A percentile compares a stretch with the other conserved stretches of the same genome.
Conservation (phyloP, 2,888 invertebrate genomes). For the Chydorus sphaericus region DNA sequence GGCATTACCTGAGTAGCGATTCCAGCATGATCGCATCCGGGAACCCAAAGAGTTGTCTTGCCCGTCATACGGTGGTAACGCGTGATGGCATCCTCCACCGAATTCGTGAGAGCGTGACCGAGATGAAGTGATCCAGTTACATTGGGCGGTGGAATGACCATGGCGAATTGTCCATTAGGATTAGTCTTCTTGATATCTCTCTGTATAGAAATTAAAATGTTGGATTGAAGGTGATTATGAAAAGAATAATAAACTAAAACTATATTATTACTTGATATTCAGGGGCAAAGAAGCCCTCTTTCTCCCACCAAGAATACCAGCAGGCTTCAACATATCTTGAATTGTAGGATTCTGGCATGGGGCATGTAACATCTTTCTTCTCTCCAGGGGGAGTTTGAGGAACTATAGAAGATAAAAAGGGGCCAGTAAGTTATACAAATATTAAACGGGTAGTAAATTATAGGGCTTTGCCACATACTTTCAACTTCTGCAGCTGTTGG, state of each 20-base stretch:
- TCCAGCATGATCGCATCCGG: slow-evolving; percentile 97
- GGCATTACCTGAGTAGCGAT: slow-evolving; percentile 82
- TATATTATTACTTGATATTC: slow-evolving; percentile 59
- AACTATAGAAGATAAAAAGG: neutral
- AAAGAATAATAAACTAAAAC: neutral
- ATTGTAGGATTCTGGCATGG: slow-evolving; percentile 89
- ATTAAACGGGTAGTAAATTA: neutral
- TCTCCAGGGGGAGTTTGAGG: slow-evolving; percentile 43
- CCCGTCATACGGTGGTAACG: slow-evolving; percentile 94
- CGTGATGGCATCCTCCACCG: slow-evolving; percentile 84
- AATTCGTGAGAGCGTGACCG: slow-evolving; percentile 91
- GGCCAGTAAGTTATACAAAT: neutral
- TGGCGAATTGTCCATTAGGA: slow-evolving; percentile 70
- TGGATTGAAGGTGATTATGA: neutral
- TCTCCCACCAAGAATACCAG: slow-evolving; percentile 99
- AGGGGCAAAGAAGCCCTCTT: slow-evolving; percentile 91
- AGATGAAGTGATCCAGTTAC: slow-evolving; percentile 93
- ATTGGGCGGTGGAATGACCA: slow-evolving; percentile 97
- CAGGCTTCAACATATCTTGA: slow-evolving; percentile 93
- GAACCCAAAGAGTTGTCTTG: slow-evolving; percentile 81
- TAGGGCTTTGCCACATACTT: neutral
- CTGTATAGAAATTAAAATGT: slow-evolving; percentile 7
- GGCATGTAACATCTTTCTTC: slow-evolving; percentile 63
- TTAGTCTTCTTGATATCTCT: slow-evolving; percentile 32
- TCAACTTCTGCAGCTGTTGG: slow-evolving; percentile 23